Percentiles rank a stretch among this genome's conserved stretches.
phyloP scores from a whole-genome alignment of 2,113 vertebrate genomes.

The Hemiprocne comata region DNA sequence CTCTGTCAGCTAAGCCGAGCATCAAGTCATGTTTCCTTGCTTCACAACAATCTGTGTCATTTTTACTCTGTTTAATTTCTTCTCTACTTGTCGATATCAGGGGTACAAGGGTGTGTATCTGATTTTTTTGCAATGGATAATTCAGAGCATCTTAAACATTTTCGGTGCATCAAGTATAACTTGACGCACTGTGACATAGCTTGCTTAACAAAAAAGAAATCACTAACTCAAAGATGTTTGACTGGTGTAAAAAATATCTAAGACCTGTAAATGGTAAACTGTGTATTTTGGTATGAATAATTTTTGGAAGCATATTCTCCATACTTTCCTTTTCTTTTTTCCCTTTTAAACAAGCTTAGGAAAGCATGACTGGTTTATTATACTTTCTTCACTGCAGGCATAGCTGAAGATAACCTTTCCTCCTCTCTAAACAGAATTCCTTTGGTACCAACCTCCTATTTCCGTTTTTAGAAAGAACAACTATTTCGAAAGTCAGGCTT shows the following conservation, averaged over 20 bases:
- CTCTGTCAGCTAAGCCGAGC: constrained; percentile 60
- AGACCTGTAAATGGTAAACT: constrained; percentile 37
- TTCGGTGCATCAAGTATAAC: constrained; percentile 52
- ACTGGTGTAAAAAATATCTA: constrained; percentile 35
- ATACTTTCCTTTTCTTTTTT: neutral
- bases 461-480: neutral
- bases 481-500: neutral
- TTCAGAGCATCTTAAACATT: constrained; percentile 55
- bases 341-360: constrained; percentile 30
- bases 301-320: constrained; percentile 41
- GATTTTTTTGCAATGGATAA: constrained; percentile 62
- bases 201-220: constrained; percentile 50
- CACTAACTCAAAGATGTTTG: constrained; percentile 40
- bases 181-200: neutral
- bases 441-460: neutral
- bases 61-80: constrained; percentile 57
- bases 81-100: constrained; percentile 61
- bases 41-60: constrained; percentile 44
- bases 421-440: constrained; percentile 35
- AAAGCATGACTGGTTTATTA: constrained; percentile 36
- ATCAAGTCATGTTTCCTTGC: constrained; percentile 58
- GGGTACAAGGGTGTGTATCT: constrained; percentile 23
- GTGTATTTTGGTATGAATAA: constrained; percentile 17
- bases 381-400: constrained; percentile 17
- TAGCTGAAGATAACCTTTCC: constrained; percentile 9